Percentiles rank a stretch among this genome's conserved stretches.
phyloP scores from a whole-genome alignment of 1,140 invertebrate genomes.

The Trachelipus rathkii region DNA sequence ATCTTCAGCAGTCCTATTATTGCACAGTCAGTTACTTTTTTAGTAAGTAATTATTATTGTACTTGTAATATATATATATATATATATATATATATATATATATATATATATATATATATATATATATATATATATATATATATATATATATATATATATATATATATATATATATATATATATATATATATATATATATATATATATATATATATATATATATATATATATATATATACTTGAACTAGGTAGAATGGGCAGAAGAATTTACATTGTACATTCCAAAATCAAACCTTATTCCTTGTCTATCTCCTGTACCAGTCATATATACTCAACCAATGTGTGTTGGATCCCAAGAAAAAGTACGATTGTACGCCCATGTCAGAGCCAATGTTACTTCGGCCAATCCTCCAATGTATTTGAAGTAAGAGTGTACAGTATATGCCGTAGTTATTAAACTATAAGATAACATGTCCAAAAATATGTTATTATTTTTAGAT shows the following conservation, averaged over 20 bases:
- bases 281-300: background rate
- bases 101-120: too few species aligned
- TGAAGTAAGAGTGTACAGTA: background rate
- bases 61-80: too few species aligned
- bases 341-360: background rate
- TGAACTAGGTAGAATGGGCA: background rate
- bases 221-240: too few species aligned
- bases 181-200: too few species aligned
- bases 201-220: too few species aligned
- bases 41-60: background rate
- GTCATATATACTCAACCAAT: background rate
- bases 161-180: too few species aligned
- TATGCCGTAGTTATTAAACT: too few species aligned
- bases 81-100: too few species aligned
- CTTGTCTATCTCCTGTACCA: background rate
- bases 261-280: slow-evolving; percentile 2
- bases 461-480: too few species aligned
- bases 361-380: background rate
- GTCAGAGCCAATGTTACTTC: background rate
- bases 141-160: too few species aligned
- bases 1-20: background rate
- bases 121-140: too few species aligned
- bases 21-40: background rate
- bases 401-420: background rate
- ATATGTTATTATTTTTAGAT: too few species aligned